These are phyloP conservation scores for Hiodon alosoides DNA, from an alignment of 2,113 vertebrate species.

Conservation along the genomic window DNA sequence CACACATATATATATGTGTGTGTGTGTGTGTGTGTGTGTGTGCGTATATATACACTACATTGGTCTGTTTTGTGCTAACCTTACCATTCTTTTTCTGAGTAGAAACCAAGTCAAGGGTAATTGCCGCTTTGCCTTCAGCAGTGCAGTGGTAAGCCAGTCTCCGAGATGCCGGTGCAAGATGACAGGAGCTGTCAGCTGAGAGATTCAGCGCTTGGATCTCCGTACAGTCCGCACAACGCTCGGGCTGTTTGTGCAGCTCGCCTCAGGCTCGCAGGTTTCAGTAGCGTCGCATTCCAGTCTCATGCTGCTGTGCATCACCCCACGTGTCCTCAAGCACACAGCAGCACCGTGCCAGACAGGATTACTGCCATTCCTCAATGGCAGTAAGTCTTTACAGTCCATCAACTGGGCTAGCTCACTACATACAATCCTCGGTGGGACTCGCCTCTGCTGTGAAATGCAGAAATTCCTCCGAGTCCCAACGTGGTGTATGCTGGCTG, in stretches of 20 bases:
- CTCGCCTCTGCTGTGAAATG: background rate
- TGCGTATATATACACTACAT: too few species aligned
- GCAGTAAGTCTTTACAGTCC: slow-evolving; percentile 2
- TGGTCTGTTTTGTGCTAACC: background rate
- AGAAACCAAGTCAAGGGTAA: slow-evolving; percentile 20
- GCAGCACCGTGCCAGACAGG: slow-evolving; percentile 10
- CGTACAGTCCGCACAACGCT: background rate
- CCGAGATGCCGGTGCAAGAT: slow-evolving; percentile 25
- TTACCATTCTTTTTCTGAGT: slow-evolving; percentile 6
- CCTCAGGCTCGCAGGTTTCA: too few species aligned
- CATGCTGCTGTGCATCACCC: background rate
- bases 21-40: background rate
- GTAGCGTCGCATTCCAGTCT: background rate
- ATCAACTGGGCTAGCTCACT: background rate
- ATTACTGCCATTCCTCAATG: slow-evolving; percentile 21
- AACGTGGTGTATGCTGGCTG: too few species aligned
- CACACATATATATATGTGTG: background rate
- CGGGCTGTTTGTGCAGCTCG: too few species aligned
- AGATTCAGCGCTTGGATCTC: slow-evolving; percentile 37
- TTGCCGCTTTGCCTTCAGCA: slow-evolving; percentile 10
- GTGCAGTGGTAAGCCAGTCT: slow-evolving; percentile 26
- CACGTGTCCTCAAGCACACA: background rate
- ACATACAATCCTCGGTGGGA: background rate
- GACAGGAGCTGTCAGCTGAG: slow-evolving; percentile 46
- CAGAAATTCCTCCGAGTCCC: too few species aligned